A percentile compares a stretch with the other conserved stretches of the same genome.
Conservation (phyloP, 1,140 invertebrate species). For the Leguminivora glycinivorella region DNA sequence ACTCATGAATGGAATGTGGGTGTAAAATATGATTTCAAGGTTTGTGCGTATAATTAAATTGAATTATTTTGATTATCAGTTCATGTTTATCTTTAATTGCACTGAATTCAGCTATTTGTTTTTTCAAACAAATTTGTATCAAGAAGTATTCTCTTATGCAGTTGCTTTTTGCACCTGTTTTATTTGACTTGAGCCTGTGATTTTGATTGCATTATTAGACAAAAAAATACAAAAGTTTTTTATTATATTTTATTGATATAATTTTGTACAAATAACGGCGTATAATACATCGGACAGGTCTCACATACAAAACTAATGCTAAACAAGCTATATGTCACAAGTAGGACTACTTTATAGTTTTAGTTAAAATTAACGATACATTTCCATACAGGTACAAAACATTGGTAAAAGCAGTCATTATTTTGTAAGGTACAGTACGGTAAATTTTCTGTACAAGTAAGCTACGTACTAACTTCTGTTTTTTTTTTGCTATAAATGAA, state of each 20-base stretch:
- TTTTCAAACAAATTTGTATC: too few species aligned
- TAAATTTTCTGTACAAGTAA: neutral
- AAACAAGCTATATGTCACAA: constrained; percentile 72
- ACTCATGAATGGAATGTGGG: constrained; percentile 7
- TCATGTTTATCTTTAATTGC: too few species aligned
- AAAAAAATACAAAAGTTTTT: constrained; percentile 30
- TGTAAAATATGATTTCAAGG: neutral
- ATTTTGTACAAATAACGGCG: constrained; percentile 79
- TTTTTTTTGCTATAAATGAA: neutral
- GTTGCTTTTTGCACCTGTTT: neutral
- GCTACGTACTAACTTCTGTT: neutral
- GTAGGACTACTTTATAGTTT: constrained; percentile 38
- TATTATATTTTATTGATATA: constrained; percentile 74
- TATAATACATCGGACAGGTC: constrained; percentile 78
- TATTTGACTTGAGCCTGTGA: neutral
- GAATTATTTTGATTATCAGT: neutral
- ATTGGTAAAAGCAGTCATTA: constrained; percentile 21
- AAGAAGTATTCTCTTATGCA: too few species aligned
- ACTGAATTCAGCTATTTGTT: too few species aligned
- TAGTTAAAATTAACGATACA: constrained; percentile 27
- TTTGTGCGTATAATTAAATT: neutral
- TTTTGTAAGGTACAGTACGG: constrained; percentile 9
- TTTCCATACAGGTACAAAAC: constrained; percentile 22
- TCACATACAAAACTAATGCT: constrained; percentile 78
- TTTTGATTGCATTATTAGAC: neutral